Evolutionary conservation across 2,888 invertebrate genomes (phyloP), one percentile per base, ranked within the genome.

Genomic region (Diachrysia chrysitis): DNA sequence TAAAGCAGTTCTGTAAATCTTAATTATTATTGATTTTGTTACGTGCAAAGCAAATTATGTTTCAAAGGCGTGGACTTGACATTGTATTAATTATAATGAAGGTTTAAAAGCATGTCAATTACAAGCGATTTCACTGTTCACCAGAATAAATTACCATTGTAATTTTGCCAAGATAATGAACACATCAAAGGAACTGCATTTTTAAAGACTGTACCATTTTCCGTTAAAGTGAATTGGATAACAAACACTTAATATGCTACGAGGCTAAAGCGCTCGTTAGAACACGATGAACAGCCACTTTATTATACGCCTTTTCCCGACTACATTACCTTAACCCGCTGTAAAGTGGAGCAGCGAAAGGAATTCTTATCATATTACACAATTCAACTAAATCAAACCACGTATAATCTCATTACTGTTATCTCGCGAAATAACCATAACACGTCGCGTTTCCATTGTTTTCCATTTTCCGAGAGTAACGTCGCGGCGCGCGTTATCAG

Each of bases 391-490:
- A 76, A 81, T 82, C 67, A 78, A 73, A 82, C 58, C 68, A 61
- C 59, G 64, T 64, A 73, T 79, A 78, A 81, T 79, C 63, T 85
- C 83, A 84, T 86, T 85, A 85, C 85, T 80, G 85, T 89, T 89
- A 88, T 89, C 86, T 85, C 73, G 71, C 78, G 75, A 82, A 85
- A 85, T 85, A 85, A 84, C 85, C 84, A 85, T 86, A 86, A 86
- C 80, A 83, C 75, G 84, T 84, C 85, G 84, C 83, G 85, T 93
- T 92, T 91, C 87, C 90, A 93, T 92, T 93, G 92, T 94, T 93
- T 93, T 91, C 87, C 90, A 92, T 93, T 93, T 92, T 87, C 90
- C 89, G 82, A 84, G 83, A 79, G 87, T 88, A 87, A 89, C 89
- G 90, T 85, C 58, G 84, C 76, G 83, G 48, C 79, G 42, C 79